Conservation (phyloP, 2,113 vertebrate species). For the Amblyopsis rosae region DNA sequence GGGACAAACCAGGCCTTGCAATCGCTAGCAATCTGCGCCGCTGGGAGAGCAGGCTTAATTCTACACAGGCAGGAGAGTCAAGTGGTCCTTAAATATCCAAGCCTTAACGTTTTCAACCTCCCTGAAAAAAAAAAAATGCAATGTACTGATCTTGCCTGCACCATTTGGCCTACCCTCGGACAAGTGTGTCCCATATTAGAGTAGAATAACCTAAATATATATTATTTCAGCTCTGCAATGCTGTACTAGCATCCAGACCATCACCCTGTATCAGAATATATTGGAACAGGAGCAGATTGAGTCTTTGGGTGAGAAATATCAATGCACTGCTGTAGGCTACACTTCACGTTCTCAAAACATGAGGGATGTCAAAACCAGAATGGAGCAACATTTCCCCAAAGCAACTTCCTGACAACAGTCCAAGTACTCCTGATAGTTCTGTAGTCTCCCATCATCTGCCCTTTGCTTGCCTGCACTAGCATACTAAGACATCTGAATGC, state of each 20-base stretch:
- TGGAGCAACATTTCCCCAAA: constrained; percentile 55
- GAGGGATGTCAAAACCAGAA: constrained; percentile 64
- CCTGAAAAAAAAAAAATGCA: too few relatives aligned
- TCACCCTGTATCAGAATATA: too few relatives aligned
- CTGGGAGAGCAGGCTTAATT: not conserved
- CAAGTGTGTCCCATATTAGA: too few relatives aligned
- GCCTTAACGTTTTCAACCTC: too few relatives aligned
- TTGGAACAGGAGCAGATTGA: not conserved
- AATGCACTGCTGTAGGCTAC: not conserved
- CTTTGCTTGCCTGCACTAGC: constrained; percentile 15
- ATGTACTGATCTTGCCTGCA: too few relatives aligned
- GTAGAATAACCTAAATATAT: too few relatives aligned
- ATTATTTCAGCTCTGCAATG: too few relatives aligned
- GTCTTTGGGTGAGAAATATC: constrained; percentile 3
- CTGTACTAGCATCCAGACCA: too few relatives aligned
- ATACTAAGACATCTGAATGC: constrained; percentile 6
- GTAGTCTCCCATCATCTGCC: constrained; percentile 43
- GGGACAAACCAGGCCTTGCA: not conserved
- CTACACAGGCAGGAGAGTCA: not conserved
- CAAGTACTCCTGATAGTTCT: constrained; percentile 42
- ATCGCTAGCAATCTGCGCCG: not conserved
- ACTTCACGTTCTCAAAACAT: constrained; percentile 29
- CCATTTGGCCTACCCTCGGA: too few relatives aligned
- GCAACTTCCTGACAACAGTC: constrained; percentile 59
- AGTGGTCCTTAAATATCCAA: not conserved